These are phyloP conservation scores for Pecten maximus DNA, from an alignment of 2,888 invertebrate genomes.

Conservation along the genomic window DNA sequence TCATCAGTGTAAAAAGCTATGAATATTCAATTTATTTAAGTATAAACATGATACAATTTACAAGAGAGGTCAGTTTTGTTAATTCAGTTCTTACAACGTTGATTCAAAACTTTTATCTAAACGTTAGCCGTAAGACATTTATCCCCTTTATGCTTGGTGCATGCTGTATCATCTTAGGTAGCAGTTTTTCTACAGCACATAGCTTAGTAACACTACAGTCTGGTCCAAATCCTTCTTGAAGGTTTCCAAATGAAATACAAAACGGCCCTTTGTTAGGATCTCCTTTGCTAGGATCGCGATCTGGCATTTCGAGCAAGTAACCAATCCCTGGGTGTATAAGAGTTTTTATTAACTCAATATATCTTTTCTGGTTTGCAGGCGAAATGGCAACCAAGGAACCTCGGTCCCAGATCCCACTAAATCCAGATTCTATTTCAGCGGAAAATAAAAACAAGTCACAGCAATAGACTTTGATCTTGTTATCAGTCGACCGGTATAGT, in stretches of 20 bases:
- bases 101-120: neutral
- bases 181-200: neutral
- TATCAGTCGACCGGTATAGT: slow-evolving; percentile 44
- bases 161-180: too few species aligned
- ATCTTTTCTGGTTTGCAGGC: slow-evolving; percentile 39
- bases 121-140: neutral
- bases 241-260: slow-evolving; percentile 12
- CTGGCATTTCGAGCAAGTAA: slow-evolving; percentile 41
- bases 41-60: neutral
- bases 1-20: too few species aligned
- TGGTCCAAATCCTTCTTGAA: neutral
- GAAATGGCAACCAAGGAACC: slow-evolving; percentile 46
- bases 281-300: slow-evolving; percentile 20
- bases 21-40: neutral
- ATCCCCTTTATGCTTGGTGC: neutral
- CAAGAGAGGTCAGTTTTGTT: neutral
- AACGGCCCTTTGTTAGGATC: too few species aligned
- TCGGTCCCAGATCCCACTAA: slow-evolving; percentile 50
- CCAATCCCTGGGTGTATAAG: slow-evolving; percentile 36
- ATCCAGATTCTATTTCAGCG: slow-evolving; percentile 40
- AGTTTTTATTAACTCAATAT: slow-evolving; percentile 40
- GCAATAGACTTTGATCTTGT: slow-evolving; percentile 39
- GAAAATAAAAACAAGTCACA: slow-evolving; percentile 50
- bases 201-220: neutral
- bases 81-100: neutral